A percentile compares a stretch with the other conserved stretches of the same genome.
Evolutionary conservation across 2,888 invertebrate genomes (phyloP).

Genomic region (Linnaemya tessellans): DNA sequence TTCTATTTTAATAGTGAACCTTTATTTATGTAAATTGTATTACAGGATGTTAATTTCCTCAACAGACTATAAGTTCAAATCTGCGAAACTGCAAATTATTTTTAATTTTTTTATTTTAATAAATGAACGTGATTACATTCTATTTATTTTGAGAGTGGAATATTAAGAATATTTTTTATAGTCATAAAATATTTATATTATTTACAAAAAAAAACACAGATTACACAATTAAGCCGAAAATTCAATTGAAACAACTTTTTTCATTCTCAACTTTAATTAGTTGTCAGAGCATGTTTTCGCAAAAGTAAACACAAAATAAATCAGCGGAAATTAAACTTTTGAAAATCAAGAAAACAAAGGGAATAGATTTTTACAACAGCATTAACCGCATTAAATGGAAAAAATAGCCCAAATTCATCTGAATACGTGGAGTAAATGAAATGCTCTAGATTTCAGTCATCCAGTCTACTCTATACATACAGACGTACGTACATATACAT

Average conservation of each 20-base stretch:
- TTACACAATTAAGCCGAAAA: background rate
- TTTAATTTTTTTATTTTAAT: too few relatives aligned
- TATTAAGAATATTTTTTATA: too few relatives aligned
- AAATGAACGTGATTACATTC: too few relatives aligned
- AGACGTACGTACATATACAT: background rate
- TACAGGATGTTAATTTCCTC: too few relatives aligned
- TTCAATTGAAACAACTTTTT: background rate
- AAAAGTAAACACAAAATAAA: slow-evolving; percentile 23
- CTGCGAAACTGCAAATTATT: too few relatives aligned
- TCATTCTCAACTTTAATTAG: background rate
- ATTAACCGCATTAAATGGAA: slow-evolving; percentile 5
- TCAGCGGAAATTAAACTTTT: slow-evolving; percentile 7
- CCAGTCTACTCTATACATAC: background rate
- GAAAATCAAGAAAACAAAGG: background rate
- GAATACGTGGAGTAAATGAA: slow-evolving; percentile 24
- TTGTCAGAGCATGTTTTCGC: background rate
- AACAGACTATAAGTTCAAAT: too few relatives aligned
- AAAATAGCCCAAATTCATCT: background rate
- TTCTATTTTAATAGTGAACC: too few relatives aligned
- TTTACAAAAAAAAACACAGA: too few relatives aligned
- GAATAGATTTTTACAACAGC: slow-evolving; percentile 2
- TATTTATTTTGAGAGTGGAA: too few relatives aligned
- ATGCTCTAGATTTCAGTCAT: slow-evolving; percentile 25
- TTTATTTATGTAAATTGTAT: too few relatives aligned
- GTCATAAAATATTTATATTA: too few relatives aligned